These are phyloP conservation scores for Ameiurus melas DNA, from an alignment of 2,113 vertebrate species.

Conservation along the genomic window DNA sequence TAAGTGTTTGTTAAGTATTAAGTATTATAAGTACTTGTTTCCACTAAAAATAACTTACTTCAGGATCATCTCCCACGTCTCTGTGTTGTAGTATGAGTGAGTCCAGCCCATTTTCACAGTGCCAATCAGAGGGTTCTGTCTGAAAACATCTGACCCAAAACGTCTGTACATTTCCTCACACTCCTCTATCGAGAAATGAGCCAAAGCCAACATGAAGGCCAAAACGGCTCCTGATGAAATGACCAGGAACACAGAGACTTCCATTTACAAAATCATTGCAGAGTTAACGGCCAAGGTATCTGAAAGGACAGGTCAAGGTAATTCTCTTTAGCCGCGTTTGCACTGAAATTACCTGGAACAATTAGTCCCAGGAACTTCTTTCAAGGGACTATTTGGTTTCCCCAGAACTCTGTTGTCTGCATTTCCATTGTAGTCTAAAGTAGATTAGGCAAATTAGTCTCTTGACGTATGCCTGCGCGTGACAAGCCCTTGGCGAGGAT, in stretches of 20 bases:
- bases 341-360: too few species aligned
- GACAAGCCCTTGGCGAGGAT: too few species aligned
- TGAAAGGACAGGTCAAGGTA: not conserved
- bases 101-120: conserved; percentile 76
- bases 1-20: not conserved
- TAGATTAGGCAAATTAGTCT: too few species aligned
- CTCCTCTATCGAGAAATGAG: conserved; percentile 68
- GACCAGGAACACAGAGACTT: not conserved
- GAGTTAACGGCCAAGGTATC: not conserved
- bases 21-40: not conserved
- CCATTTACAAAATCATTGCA: not conserved
- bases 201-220: conserved; percentile 73
- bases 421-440: too few species aligned
- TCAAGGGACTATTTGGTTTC: too few species aligned
- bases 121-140: conserved; percentile 71
- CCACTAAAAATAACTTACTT: conserved; percentile 46
- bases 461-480: too few species aligned
- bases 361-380: too few species aligned
- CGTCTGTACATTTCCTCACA: conserved; percentile 72
- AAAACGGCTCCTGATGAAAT: conserved; percentile 66
- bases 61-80: conserved; percentile 73
- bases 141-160: conserved; percentile 74
- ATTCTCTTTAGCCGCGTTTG: not conserved
- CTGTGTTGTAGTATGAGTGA: conserved; percentile 74
- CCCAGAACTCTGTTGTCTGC: too few species aligned